phyloP scores from a whole-genome alignment of 2,797 vertebrate species.

The Pteronotus mesoamericanus region DNA sequence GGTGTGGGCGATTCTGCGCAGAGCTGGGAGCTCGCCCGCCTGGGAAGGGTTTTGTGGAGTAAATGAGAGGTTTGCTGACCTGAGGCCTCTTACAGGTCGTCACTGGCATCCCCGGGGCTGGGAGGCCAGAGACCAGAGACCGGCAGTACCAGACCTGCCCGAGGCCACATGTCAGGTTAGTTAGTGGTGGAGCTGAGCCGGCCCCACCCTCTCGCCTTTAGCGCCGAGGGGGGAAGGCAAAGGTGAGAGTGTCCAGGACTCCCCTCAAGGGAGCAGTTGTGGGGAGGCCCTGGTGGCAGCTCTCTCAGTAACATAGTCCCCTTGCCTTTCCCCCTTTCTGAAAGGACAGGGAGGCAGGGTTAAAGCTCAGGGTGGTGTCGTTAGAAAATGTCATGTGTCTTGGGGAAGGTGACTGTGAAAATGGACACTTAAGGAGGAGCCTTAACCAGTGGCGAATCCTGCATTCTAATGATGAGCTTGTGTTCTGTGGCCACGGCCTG shows the following conservation, averaged over 20 bases:
- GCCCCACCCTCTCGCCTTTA: neutral
- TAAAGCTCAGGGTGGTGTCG: neutral
- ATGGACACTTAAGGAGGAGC: neutral
- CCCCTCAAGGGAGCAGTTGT: neutral
- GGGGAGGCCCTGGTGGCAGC: neutral
- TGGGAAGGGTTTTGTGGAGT: neutral
- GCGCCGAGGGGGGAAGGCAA: neutral
- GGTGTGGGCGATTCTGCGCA: rapidly evolving
- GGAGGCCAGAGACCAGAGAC: neutral
- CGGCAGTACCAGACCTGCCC: neutral
- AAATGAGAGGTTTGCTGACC: neutral
- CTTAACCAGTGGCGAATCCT: neutral
- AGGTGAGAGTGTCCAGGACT: neutral
- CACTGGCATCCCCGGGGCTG: neutral
- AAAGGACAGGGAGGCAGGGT: neutral
- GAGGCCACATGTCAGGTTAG: neutral
- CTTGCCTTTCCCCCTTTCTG: neutral
- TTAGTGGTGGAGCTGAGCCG: neutral
- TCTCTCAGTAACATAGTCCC: too few relatives aligned
- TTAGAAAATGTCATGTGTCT: neutral
- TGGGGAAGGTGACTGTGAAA: neutral
- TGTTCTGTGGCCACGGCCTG: neutral
- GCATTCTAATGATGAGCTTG: neutral
- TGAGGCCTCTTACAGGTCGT: neutral
- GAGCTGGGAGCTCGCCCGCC: neutral